phyloP scores from a whole-genome alignment of 2,888 invertebrate genomes.

The Hanleya hanleyi region DNA sequence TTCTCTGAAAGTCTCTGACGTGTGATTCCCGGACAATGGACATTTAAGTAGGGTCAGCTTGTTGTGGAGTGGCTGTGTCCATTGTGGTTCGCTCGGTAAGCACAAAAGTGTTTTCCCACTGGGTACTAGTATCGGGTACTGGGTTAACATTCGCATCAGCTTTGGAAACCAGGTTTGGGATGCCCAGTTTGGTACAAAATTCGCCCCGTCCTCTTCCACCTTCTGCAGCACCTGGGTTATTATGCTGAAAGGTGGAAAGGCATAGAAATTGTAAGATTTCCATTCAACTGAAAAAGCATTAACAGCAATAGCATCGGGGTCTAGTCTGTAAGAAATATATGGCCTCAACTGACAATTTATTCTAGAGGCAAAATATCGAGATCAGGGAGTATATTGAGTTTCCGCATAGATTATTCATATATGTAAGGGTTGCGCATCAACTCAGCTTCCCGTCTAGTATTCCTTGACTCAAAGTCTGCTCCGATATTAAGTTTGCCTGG shows the following conservation, averaged over 20 bases:
- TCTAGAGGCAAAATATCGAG: slow-evolving; percentile 23
- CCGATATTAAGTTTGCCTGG: slow-evolving; percentile 12
- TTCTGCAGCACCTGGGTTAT: slow-evolving; percentile 20
- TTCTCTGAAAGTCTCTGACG: slow-evolving; percentile 11
- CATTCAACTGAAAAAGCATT: slow-evolving; percentile 23
- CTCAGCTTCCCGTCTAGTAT: slow-evolving; percentile 3
- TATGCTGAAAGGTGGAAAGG: slow-evolving; percentile 27
- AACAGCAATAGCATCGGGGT: slow-evolving; percentile 18
- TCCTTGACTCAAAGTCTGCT: slow-evolving; percentile 12
- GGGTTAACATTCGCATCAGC: slow-evolving; percentile 11
- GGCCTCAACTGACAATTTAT: slow-evolving; percentile 6
- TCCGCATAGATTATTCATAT: background rate
- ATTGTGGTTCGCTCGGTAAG: background rate
- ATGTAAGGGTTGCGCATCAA: slow-evolving; percentile 6
- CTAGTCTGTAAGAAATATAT: slow-evolving; percentile 12
- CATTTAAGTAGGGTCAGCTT: slow-evolving; percentile 21
- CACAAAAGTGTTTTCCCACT: background rate
- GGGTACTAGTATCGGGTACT: background rate
- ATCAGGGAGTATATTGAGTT: background rate
- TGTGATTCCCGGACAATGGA: slow-evolving; percentile 9
- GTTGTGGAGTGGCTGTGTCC: background rate
- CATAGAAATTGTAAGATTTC: slow-evolving; percentile 21
- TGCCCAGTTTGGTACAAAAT: slow-evolving; percentile 18
- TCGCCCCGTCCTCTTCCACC: slow-evolving; percentile 15
- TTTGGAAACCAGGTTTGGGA: slow-evolving; percentile 26